A percentile compares a stretch with the other conserved stretches of the same genome.
phyloP scores from a whole-genome alignment of 37 sponge, comb jelly and placozoan species.

The Ephydatia muelleri region DNA sequence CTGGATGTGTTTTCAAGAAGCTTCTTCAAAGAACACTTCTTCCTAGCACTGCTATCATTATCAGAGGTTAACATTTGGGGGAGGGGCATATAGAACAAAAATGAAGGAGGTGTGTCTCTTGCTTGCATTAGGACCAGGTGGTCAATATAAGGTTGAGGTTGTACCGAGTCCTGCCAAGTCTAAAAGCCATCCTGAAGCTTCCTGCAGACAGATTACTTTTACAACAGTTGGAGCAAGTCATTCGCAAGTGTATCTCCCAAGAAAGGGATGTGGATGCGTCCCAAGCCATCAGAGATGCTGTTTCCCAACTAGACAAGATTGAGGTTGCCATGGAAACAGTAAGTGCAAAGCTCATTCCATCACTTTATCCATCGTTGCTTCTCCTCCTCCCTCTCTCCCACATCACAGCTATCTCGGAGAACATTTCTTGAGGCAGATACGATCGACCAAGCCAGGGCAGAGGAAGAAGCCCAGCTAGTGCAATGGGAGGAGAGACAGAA shows the following conservation, averaged over 20 bases:
- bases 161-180: conserved; percentile 51
- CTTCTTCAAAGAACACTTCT: conserved; percentile 81
- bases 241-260: conserved; percentile 44
- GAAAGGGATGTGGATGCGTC: conserved; percentile 72
- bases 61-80: conserved; percentile 52
- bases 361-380: too few relatives aligned
- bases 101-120: background rate
- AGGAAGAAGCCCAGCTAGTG: conserved; percentile 53
- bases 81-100: background rate
- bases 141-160: conserved; percentile 55
- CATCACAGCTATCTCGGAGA: conserved; percentile 32
- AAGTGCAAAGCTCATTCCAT: background rate
- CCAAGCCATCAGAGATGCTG: conserved; percentile 40
- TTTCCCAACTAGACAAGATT: conserved; percentile 66
- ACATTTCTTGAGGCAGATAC: conserved; percentile 80
- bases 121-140: conserved; percentile 58
- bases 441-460: conserved; percentile 67
- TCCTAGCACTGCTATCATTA: conserved; percentile 39
- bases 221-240: conserved; percentile 57
- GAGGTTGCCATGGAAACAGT: conserved; percentile 75
- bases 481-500: conserved; percentile 38
- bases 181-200: conserved; percentile 68
- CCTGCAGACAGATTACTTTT: conserved; percentile 52
- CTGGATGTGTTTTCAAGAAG: conserved; percentile 68
- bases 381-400: too few relatives aligned